Base-by-base conservation (phyloP, 2,888 invertebrate species). In the Drymonia ruficornis region DNA sequence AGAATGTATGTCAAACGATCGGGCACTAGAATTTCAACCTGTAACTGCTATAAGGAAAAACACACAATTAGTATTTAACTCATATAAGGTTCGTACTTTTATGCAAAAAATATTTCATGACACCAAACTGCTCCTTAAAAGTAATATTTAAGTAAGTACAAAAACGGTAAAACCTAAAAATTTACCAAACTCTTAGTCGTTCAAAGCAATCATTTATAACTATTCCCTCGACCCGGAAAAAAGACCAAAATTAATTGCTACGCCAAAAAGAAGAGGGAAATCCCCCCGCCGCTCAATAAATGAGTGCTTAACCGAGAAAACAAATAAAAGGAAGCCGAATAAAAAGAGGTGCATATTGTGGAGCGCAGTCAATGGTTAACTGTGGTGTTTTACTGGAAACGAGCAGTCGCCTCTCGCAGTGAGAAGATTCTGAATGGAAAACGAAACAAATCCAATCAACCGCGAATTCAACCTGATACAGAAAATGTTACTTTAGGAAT, bases 391-490 rank as follows among this genome's bases (percentile, higher is more conserved):
- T 72, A 74, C 76, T 76, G 76, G 71, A 81, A 76, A 76, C 72
- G 74, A 74, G 76, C 70, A 74, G 74, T 67, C 70, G 67, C 65
- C 63, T 70, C 69, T 71, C 43, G 12, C 19, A 74, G 72, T 70
- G 68, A 64, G 67, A 63, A 70, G 61, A 66, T 71, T 66, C 69
- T 71, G 72, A 78, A 77, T 78, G 76, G 79, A 74, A 72, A 82
- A 78, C 78, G 81, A 81, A 85, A 83, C 84, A 83, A 86, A 88
- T 81, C 86, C 84, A 86, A 87, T 87, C 86, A 83, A 68, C 81
- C 77, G 71, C 80, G 75, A 85, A 79, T 78, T 71, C 68, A 56
- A 66, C 72, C 57, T 55, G 53, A 65, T 63, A 65, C 72, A 62
- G 64, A 67, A 74, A 81, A 72, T 74, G 69, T 61, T 71, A 70